A percentile compares a stretch with the other conserved stretches of the same genome.
Evolutionary conservation across 2,113 vertebrate species (phyloP).

Genomic region (Lophochroa leadbeateri): DNA sequence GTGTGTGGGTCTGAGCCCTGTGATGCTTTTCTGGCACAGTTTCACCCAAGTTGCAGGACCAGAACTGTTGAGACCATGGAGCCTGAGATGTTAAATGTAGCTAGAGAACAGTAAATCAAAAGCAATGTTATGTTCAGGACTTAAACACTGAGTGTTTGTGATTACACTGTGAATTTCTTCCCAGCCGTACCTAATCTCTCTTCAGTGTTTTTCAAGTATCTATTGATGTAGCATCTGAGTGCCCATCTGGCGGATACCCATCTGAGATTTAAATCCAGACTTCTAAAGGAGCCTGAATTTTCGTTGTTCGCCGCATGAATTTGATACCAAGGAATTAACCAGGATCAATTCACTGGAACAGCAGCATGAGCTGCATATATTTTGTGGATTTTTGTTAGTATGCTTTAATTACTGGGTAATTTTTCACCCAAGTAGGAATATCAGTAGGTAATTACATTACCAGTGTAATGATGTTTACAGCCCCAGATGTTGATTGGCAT

Average conservation of each 20-base stretch:
- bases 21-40: neutral
- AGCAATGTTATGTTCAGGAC: neutral
- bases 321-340: neutral
- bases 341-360: neutral
- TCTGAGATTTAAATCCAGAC: neutral
- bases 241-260: neutral
- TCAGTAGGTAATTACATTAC: neutral
- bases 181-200: neutral
- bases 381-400: neutral
- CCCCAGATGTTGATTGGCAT: neutral
- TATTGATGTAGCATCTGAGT: neutral
- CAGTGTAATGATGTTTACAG: constrained; percentile 1
- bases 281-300: neutral
- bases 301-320: neutral
- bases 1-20: neutral
- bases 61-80: accelerated
- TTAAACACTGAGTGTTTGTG: neutral
- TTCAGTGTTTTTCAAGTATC: neutral
- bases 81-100: neutral
- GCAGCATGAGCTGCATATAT: neutral
- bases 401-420: constrained; percentile 18
- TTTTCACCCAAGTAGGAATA: neutral
- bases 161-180: neutral
- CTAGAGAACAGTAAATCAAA: neutral
- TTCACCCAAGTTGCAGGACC: neutral